These are phyloP conservation scores for Oxycera nigricornis DNA, from an alignment of 2,888 invertebrate species.

Conservation along the genomic window DNA sequence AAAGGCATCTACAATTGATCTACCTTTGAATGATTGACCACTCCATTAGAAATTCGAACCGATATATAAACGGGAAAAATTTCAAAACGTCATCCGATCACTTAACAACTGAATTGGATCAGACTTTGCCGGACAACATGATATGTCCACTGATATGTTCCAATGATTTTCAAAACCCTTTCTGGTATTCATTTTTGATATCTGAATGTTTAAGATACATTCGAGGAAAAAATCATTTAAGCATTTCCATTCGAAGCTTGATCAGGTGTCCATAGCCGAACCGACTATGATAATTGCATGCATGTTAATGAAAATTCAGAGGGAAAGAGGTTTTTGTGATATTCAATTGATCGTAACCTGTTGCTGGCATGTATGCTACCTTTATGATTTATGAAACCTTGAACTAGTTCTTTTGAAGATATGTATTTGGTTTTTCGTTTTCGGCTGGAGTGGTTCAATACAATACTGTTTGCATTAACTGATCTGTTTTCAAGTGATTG, in stretches of 20 bases:
- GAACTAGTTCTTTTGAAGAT: constrained; percentile 40
- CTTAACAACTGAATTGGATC: constrained; percentile 15
- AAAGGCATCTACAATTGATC: constrained; percentile 12
- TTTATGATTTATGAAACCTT: constrained; percentile 25
- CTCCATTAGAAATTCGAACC: constrained; percentile 12
- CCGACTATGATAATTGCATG: constrained; percentile 9
- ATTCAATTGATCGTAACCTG: not conserved
- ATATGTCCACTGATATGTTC: constrained; percentile 26
- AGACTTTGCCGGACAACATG: not conserved
- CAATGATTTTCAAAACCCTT: constrained; percentile 18
- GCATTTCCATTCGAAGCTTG: not conserved
- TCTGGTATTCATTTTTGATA: constrained; percentile 29
- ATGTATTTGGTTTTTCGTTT: too few relatives aligned
- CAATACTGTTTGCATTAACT: too few relatives aligned
- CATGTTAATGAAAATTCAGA: constrained; percentile 21
- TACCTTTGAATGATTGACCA: constrained; percentile 32
- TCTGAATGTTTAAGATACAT: constrained; percentile 16
- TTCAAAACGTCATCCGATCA: constrained; percentile 26
- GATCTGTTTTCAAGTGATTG: too few relatives aligned
- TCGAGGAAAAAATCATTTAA: constrained; percentile 2
- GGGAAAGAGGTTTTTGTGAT: not conserved
- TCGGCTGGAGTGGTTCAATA: too few relatives aligned
- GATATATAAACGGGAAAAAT: not conserved
- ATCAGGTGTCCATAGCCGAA: not conserved
- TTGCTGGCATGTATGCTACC: not conserved